Base-by-base conservation (phyloP, 2,888 invertebrate genomes). In the Drosophila rubida region DNA sequence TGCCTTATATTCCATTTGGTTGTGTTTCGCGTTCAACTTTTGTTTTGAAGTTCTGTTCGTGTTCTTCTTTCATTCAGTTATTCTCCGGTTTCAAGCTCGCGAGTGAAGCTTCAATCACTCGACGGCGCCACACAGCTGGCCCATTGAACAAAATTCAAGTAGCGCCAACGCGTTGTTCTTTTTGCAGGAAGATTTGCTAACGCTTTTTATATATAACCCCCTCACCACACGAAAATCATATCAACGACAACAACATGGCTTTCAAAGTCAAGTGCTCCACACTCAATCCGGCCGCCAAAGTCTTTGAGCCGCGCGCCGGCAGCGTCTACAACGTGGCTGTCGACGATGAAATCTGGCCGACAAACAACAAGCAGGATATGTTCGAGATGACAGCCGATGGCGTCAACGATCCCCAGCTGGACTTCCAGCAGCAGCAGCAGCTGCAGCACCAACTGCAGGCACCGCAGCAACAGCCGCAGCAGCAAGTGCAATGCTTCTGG, bases 251-350 rank as follows among this genome's bases (percentile, higher is more conserved):
- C 2, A 30, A n/a, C 14, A 69, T 69, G 69, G 41, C 61, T 0
- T 42, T 42, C 5, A 30, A 8, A n/a, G 35, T 45, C 6, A 32
- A 19, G 7, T 6, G 4, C n/a, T 35, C 69, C 8, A 37, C 22
- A 5, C 54, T 70, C 0, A 70, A 70, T 54, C 71, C 69, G 4
- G 22, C 14, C 5, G 69, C 69, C 0, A 13, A 49, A n/a, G 44
- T 39, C 0, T 69, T 69, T 19, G 51, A 30, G 6, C 69, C 69
- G 0, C 63, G 53, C 16, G 9, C 23, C 1, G 32, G 7, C 5
- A 2, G 2, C 8, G 19, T 13, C 23, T 22, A 4, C n/a, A 25
- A 14, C 9, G 9, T 27, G 9, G 14, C 2, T 9, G 3, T 8
- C 5, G 19, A 27, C 0, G 14, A 7, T 2, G 8, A 32, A 3